Evolutionary conservation across 1,140 invertebrate genomes (phyloP).

Genomic region (Maconellicoccus hirsutus): DNA sequence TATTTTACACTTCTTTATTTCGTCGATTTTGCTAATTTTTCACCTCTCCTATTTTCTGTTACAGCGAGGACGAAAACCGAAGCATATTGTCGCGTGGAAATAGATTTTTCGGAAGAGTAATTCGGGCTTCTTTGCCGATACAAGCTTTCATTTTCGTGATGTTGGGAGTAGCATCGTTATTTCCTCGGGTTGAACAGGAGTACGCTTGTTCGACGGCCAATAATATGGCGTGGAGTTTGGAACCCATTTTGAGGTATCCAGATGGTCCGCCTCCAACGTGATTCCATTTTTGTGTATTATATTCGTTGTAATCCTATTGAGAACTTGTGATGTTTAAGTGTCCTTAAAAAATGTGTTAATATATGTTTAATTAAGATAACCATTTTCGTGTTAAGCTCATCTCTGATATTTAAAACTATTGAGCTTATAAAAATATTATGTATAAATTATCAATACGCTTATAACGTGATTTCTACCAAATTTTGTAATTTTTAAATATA

Average conservation of each 20-base stretch:
- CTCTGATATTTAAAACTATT: neutral
- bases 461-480: neutral
- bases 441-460: neutral
- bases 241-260: constrained; percentile 74
- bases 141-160: constrained; percentile 78
- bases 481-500: neutral
- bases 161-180: constrained; percentile 73
- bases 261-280: constrained; percentile 81
- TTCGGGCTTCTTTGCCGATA: constrained; percentile 79
- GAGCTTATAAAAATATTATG: neutral
- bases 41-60: constrained; percentile 10
- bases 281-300: constrained; percentile 26
- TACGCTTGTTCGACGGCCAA: constrained; percentile 71
- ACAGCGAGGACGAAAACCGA: constrained; percentile 44
- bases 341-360: neutral
- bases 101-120: constrained; percentile 67
- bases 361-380: neutral
- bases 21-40: neutral
- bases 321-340: neutral
- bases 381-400: neutral
- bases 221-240: constrained; percentile 63
- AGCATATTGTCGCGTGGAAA: constrained; percentile 58
- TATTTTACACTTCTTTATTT: neutral
- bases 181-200: constrained; percentile 74
- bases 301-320: neutral